Conservation (phyloP, 2,888 invertebrate genomes). For the Pyrochroa serraticornis region DNA sequence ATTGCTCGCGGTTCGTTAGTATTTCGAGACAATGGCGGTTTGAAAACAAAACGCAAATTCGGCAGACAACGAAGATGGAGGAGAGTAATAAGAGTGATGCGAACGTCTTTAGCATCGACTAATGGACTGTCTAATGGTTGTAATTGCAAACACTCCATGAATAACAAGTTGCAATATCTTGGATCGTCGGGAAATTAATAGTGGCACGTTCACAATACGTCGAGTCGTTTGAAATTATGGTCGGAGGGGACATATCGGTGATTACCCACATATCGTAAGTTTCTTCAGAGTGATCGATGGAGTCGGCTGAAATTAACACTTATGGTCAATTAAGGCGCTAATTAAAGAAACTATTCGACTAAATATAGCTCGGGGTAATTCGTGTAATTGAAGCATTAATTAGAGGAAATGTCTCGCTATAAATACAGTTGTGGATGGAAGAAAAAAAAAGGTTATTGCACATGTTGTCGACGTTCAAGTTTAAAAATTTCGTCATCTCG, state of each 20-base stretch:
- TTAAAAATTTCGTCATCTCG: too few species aligned
- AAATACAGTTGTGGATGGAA: slow-evolving; percentile 19
- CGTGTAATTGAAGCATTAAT: slow-evolving; percentile 29
- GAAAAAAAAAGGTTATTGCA: slow-evolving; percentile 8
- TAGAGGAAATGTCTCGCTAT: slow-evolving; percentile 21
- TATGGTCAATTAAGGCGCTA: slow-evolving; percentile 21
- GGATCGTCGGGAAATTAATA: slow-evolving; percentile 29
- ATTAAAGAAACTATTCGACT: slow-evolving; percentile 29
- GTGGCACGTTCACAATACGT: slow-evolving; percentile 22
- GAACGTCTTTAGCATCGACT: slow-evolving; percentile 27
- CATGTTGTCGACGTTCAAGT: not conserved
- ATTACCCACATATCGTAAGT: not conserved
- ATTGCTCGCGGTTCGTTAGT: too few species aligned
- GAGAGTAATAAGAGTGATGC: slow-evolving; percentile 29
- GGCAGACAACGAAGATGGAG: slow-evolving; percentile 25
- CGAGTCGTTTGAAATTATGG: not conserved
- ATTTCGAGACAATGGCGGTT: not conserved
- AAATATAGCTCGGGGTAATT: slow-evolving; percentile 29
- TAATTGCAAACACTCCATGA: slow-evolving; percentile 38
- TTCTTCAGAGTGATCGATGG: slow-evolving; percentile 1
- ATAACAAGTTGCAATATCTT: slow-evolving; percentile 35
- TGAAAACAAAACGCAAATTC: slow-evolving; percentile 17
- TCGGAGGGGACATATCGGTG: not conserved
- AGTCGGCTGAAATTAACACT: slow-evolving; percentile 14
- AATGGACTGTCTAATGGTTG: slow-evolving; percentile 37